Percentiles rank a stretch among this genome's conserved stretches.
Evolutionary conservation across 2,888 invertebrate genomes (phyloP).

Genomic region (Netelia fuscicornis): DNA sequence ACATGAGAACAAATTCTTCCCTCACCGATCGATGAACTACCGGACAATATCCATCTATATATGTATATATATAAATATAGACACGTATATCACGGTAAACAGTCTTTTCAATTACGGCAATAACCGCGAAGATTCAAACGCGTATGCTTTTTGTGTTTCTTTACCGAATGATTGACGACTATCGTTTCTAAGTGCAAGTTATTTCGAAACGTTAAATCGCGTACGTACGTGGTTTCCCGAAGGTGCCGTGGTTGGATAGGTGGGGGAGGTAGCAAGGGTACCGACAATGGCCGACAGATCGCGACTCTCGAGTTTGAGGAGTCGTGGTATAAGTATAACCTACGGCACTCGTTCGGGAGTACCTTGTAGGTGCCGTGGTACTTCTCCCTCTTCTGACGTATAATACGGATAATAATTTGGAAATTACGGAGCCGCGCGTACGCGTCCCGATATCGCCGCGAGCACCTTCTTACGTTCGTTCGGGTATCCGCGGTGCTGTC

Average conservation of each 20-base stretch:
- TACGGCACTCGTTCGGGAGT: conserved; percentile 36
- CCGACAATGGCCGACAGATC: conserved; percentile 60
- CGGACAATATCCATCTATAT: too few species aligned
- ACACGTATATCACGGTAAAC: background rate
- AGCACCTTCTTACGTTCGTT: conserved; percentile 68
- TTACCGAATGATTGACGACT: conserved; percentile 11
- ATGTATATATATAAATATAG: background rate
- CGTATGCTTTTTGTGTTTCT: background rate
- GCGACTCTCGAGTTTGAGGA: conserved; percentile 39
- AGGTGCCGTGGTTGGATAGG: background rate
- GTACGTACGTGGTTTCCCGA: conserved; percentile 10
- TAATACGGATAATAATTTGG: conserved; percentile 65
- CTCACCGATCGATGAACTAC: background rate
- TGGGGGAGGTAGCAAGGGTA: background rate
- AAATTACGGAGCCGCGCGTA: conserved; percentile 71
- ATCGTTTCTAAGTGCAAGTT: conserved; percentile 50
- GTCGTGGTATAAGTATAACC: conserved; percentile 53
- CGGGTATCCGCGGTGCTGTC: conserved; percentile 64
- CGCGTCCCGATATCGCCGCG: conserved; percentile 62
- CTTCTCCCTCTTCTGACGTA: conserved; percentile 26
- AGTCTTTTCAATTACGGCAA: conserved; percentile 3
- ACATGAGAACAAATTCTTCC: background rate
- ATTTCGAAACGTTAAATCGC: conserved; percentile 4
- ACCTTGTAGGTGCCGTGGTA: conserved; percentile 43
- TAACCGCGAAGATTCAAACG: conserved; percentile 1